Conservation (phyloP, 30 jellyfish, hydroid and myxozoan species). For the Sanderia malayensis region DNA sequence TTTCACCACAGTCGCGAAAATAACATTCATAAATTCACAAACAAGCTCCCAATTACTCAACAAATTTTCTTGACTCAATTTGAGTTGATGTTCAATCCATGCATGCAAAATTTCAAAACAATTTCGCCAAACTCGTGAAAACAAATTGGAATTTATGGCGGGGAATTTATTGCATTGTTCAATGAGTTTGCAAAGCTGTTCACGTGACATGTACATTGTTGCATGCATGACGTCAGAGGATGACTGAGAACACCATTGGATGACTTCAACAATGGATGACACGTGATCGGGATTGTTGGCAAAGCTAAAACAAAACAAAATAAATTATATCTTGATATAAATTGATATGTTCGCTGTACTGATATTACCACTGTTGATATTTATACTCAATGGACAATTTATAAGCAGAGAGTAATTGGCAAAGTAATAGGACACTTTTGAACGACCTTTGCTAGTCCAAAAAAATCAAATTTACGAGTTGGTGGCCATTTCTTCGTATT, state of each 20-base stretch:
- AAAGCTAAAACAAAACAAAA: no score
- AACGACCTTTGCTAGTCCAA: no score
- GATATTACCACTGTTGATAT: no score
- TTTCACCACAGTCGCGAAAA: no score
- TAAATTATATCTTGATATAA: no score
- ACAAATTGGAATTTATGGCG: neutral
- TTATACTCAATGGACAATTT: no score
- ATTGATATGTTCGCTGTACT: no score
- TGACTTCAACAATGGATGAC: neutral
- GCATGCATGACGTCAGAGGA: neutral
- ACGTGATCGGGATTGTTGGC: neutral
- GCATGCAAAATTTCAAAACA: neutral
- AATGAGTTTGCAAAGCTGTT: neutral
- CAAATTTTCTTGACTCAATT: neutral
- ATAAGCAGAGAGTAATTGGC: no score
- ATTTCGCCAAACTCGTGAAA: neutral
- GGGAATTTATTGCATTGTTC: neutral
- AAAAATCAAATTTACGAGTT: no score
- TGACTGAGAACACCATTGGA: neutral
- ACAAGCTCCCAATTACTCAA: neutral
- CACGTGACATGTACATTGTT: conserved; percentile 7
- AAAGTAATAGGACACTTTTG: no score
- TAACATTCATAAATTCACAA: neutral
- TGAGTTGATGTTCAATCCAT: neutral
- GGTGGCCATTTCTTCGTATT: no score